Evolutionary conservation across 2,888 invertebrate species (phyloP), one percentile per base, ranked within the genome.

Genomic region (Lasioglossum lativentre): DNA sequence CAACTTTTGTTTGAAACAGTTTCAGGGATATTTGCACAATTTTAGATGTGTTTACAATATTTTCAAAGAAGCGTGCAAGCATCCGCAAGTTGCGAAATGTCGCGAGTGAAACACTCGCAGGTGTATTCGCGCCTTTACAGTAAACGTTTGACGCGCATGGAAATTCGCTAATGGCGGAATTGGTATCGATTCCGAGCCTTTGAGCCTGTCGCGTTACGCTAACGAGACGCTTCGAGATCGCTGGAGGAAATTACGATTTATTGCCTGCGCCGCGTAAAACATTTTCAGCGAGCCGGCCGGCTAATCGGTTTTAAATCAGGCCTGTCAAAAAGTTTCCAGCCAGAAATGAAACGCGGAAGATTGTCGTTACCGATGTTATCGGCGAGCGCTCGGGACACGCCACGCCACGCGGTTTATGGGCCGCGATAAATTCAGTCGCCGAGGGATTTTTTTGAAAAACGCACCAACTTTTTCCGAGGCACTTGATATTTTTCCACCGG

Each of bases 391-490:
- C 23, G 27, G 59, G 27, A 59, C 59, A 59, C 59, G 52, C n/a
- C 52, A 27, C 59, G 59, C 27, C 30, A 19, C n/a, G n/a, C 34
- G 52, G 40, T 71, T n/a, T 38, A 56, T 56, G 27, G 38, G 12
- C 23, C 10, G 6, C 73, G 73, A 82, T 82, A 82, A 79, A 79
- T 74, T 79, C 56, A 8, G 73, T 16, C 27, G 27, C 45, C 30
- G 23, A 45, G 75, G 70, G 59, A 56, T 82, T 70, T 80, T n/a
- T 59, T 59, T n/a, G 19, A 70, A 74, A 75, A 81, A 72, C 47
- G 47, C 63, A 38, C 38, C 56, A 47, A 59, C 56, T 38, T 66
- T 59, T 59, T n/a, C 59, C 56, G 68, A 27, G 38, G 42, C 34
- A 23, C 47, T 78, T 59, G 40, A 27, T 52, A 42, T 56, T 71